phyloP scores from a whole-genome alignment of 2,797 vertebrate species.

The Gallinago stenura region DNA sequence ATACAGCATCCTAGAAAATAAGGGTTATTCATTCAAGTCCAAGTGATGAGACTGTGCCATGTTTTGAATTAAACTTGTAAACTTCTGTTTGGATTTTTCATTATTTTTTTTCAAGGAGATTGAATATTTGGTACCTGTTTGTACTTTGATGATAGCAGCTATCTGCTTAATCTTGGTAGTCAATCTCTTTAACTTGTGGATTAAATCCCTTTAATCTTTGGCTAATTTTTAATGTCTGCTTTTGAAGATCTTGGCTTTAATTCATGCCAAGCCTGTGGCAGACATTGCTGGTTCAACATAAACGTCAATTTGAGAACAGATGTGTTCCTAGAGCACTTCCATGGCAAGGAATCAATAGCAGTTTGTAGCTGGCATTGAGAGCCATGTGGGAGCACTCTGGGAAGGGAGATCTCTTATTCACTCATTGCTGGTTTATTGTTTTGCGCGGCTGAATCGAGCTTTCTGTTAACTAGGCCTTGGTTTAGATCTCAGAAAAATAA shows the following conservation, averaged over 20 bases:
- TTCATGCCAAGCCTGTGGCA: not conserved
- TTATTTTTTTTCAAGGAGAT: rapidly evolving
- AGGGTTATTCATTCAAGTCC: not conserved
- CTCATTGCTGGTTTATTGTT: not conserved
- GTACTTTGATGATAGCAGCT: not conserved
- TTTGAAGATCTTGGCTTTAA: not conserved
- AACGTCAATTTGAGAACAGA: not conserved
- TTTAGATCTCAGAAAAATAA: not conserved
- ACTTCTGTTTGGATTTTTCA: not conserved
- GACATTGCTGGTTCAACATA: not conserved
- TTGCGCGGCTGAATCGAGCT: not conserved
- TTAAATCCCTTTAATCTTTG: not conserved
- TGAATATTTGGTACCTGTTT: not conserved
- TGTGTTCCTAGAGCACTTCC: not conserved
- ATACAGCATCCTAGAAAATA: not conserved
- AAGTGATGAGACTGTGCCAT: not conserved
- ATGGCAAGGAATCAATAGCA: not conserved
- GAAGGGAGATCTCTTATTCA: not conserved
- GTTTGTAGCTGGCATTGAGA: not conserved
- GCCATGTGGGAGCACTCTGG: not conserved
- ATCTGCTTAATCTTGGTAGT: not conserved
- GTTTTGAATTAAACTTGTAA: not conserved
- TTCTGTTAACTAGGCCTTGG: not conserved
- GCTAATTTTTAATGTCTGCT: not conserved
- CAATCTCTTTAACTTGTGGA: not conserved